phyloP scores from a whole-genome alignment of 2,888 invertebrate species.

The Lochmaea crataegi region DNA sequence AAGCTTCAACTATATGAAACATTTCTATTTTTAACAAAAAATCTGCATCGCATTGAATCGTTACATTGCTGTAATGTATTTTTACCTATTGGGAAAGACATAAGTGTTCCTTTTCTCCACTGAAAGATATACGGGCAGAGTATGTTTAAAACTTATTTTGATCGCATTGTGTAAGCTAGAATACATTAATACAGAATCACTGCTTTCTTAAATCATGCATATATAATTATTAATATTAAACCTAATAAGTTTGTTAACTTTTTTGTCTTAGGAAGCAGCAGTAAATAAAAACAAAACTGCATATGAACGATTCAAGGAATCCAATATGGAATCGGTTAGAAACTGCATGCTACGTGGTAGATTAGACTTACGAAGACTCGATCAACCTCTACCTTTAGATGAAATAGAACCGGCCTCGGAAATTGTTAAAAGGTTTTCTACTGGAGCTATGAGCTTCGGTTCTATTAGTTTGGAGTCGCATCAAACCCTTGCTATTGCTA shows the following conservation, averaged over 20 bases:
- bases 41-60: too few relatives aligned
- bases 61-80: not conserved
- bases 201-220: not conserved
- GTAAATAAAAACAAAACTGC: conserved; percentile 82
- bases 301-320: conserved; percentile 87
- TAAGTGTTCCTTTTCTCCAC: not conserved
- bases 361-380: conserved; percentile 83
- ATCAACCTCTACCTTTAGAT: conserved; percentile 82
- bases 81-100: not conserved
- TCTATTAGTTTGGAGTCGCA: conserved; percentile 98
- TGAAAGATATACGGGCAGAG: not conserved
- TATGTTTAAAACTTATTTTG: not conserved
- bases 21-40: too few relatives aligned
- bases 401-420: conserved; percentile 95
- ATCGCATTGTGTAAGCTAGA: conserved; percentile 1
- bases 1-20: too few relatives aligned
- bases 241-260: conserved; percentile 7
- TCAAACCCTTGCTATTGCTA: conserved; percentile 92
- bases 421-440: conserved; percentile 95
- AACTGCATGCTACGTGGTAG: conserved; percentile 94
- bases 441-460: conserved; percentile 71
- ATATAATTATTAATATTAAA: not conserved
- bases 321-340: conserved; percentile 86
- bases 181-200: not conserved
- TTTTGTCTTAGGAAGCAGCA: conserved; percentile 81